Percentiles rank a stretch among this genome's conserved stretches.
These are phyloP conservation scores for Danaus chrysippus DNA, from an alignment of 2,888 invertebrate genomes.

Conservation along the genomic window DNA sequence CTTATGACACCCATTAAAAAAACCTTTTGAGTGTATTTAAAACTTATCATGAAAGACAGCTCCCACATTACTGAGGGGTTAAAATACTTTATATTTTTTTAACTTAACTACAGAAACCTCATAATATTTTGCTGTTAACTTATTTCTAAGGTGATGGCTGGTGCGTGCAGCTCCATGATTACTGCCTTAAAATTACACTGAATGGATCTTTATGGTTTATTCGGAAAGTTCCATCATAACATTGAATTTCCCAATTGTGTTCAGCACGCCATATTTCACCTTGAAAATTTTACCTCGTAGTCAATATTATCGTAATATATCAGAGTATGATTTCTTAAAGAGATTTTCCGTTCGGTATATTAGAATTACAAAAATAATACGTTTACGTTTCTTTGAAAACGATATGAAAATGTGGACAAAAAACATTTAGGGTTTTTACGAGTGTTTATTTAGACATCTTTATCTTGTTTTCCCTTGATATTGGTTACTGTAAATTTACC, in stretches of 20 bases:
- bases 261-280: constrained; percentile 58
- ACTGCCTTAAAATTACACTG: constrained; percentile 35
- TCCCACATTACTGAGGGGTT: too few species aligned
- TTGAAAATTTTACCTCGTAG: constrained; percentile 38
- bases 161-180: constrained; percentile 11
- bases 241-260: constrained; percentile 46
- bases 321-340: neutral
- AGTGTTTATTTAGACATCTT: too few species aligned
- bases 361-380: too few species aligned
- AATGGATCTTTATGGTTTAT: constrained; percentile 37
- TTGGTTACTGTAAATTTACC: too few species aligned
- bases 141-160: constrained; percentile 3
- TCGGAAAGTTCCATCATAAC: constrained; percentile 43
- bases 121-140: neutral
- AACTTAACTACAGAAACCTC: too few species aligned
- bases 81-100: too few species aligned
- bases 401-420: too few species aligned
- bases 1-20: constrained; percentile 1
- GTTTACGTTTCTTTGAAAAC: too few species aligned
- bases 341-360: too few species aligned
- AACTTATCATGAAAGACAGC: neutral
- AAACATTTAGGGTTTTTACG: too few species aligned
- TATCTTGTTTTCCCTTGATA: too few species aligned
- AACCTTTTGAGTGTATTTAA: constrained; percentile 8
- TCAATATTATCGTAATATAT: neutral